Evolutionary conservation across 2,113 vertebrate genomes (phyloP), one percentile per base, ranked within the genome.

Genomic region (Platichthys flesus): DNA sequence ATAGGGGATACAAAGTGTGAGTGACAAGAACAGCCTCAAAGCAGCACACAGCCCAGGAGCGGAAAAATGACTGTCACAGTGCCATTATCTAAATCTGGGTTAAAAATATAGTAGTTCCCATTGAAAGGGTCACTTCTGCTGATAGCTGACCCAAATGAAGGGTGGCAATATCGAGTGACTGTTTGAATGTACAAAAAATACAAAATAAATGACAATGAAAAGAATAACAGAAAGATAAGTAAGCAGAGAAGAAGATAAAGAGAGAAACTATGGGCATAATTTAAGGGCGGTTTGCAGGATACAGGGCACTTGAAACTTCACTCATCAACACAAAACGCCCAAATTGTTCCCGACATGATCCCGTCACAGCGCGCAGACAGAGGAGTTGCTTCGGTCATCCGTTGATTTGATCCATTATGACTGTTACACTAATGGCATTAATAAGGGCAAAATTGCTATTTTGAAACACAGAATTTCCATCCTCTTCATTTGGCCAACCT

Each of bases 371-470:
- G 66, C 88, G 26, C 82, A 92, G 90, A 92, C 91, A 91, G 91
- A 88, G 90, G 92, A 93, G 94, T 87, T 86, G 88, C 92, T 93
- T 91, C 84, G 92, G 90, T 93, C 91, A 91, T 84, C 90, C 55
- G 74, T 84, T 95, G 94, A 95, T 93, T 87, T 94, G 92, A 95
- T 95, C 85, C 85, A 89, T 92, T 91, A 89, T 94, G 94, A 95
- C 94, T 94, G 91, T 94, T 94, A 94, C 92, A 94, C 94, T 95
- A 94, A 95, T 94, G 93, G 91, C 92, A 93, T 93, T 95, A 95
- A 95, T 95, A 95, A 94, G 93, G 92, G 92, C 94, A 94, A 94
- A 94, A 94, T 91, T 93, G 89, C 90, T 93, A 93, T 93, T 94
- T 94, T 93, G 76, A 93, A 94, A 91, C 89, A 83, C 81, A 70